These are phyloP conservation scores for Zophobas atratus DNA, from an alignment of 1,140 invertebrate genomes.

Conservation along the genomic window DNA sequence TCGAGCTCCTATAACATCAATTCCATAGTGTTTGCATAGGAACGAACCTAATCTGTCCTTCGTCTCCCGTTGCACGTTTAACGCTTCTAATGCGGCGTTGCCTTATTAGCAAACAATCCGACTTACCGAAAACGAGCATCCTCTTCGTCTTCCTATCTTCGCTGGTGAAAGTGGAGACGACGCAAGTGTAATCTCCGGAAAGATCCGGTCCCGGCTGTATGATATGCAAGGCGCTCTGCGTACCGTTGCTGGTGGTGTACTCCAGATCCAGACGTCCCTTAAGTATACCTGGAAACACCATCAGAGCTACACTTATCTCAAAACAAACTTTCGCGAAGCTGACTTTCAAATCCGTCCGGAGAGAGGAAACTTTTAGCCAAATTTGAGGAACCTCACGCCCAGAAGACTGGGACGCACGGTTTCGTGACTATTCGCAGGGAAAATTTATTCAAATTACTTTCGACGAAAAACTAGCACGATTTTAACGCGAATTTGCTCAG, in stretches of 20 bases:
- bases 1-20: too few relatives aligned
- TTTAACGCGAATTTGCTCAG: too few relatives aligned
- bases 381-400: constrained; percentile 15
- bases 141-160: constrained; percentile 76
- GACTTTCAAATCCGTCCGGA: not conserved
- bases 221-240: constrained; percentile 76
- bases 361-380: constrained; percentile 12
- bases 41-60: too few relatives aligned
- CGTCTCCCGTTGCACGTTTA: too few relatives aligned
- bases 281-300: constrained; percentile 68
- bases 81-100: too few relatives aligned
- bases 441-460: constrained; percentile 4
- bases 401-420: not conserved
- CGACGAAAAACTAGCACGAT: too few relatives aligned
- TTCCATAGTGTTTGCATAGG: too few relatives aligned
- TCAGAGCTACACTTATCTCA: constrained; percentile 16
- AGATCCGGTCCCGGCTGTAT: constrained; percentile 78
- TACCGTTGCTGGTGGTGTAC: constrained; percentile 73
- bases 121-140: constrained; percentile 83
- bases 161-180: constrained; percentile 78
- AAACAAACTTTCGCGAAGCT: constrained; percentile 13
- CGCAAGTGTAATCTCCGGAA: constrained; percentile 81
- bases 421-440: not conserved
- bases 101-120: not conserved
- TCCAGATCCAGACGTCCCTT: constrained; percentile 76